A percentile compares a stretch with the other conserved stretches of the same genome.
These are phyloP conservation scores for Myotis lucifugus DNA, from an alignment of 2,113 vertebrate genomes.

Conservation along the genomic window DNA sequence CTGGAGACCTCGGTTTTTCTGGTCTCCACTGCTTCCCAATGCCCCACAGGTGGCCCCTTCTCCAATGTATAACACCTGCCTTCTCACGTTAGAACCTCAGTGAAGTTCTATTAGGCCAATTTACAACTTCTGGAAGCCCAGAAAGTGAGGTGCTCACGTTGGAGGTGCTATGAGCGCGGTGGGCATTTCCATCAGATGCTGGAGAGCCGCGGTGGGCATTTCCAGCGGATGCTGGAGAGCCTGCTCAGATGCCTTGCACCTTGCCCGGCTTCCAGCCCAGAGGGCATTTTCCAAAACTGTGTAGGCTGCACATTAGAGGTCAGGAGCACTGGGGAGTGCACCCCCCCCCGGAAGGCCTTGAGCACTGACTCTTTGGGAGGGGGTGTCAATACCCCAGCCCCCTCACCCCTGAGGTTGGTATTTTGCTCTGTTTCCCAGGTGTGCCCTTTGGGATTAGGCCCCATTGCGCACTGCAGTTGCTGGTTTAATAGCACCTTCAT, in stretches of 20 bases:
- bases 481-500: neutral
- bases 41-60: neutral
- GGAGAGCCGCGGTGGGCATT: neutral
- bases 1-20: neutral
- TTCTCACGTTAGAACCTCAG: neutral
- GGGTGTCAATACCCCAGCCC: neutral
- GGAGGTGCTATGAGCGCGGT: neutral
- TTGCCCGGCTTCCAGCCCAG: accelerated
- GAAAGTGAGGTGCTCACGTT: neutral
- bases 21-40: neutral
- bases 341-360: neutral
- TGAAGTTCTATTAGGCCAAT: neutral
- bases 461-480: accelerated
- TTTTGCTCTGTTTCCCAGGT: neutral
- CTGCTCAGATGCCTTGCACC: accelerated
- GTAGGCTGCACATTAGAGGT: neutral
- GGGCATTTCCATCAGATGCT: neutral
- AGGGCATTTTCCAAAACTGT: neutral
- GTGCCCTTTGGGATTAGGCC: neutral
- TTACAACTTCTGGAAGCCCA: neutral
- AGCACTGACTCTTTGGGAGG: neutral
- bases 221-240: neutral
- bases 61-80: neutral
- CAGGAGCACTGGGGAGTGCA: neutral
- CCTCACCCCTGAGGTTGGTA: neutral